A percentile compares a stretch with the other conserved stretches of the same genome.
These are phyloP conservation scores for Tenebrosternarchus preto DNA, from an alignment of 2,113 vertebrate species.

Conservation along the genomic window DNA sequence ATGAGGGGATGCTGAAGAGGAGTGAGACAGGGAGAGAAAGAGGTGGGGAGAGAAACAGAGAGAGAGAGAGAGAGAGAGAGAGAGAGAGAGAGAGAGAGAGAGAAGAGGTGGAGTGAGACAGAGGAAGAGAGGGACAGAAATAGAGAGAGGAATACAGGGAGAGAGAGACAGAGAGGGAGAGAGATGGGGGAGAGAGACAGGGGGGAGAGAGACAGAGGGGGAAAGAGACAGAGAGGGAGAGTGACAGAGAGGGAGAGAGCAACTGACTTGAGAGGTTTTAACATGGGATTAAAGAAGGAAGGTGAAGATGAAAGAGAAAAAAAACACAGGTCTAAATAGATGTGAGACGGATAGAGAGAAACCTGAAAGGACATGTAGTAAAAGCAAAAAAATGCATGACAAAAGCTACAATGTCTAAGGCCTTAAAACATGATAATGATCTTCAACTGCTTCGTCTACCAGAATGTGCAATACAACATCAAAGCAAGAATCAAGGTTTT, in stretches of 20 bases:
- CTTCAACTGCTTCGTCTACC: neutral
- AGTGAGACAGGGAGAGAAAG: neutral
- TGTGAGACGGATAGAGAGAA: neutral
- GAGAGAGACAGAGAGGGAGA: neutral
- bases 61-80: conserved; percentile 15
- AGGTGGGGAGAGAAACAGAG: neutral
- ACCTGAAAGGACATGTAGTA: neutral
- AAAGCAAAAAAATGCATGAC: neutral
- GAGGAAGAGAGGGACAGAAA: neutral
- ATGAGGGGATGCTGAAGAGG: neutral
- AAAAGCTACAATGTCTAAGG: neutral
- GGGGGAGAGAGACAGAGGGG: neutral
- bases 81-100: neutral
- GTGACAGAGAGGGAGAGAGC: neutral
- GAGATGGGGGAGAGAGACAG: neutral
- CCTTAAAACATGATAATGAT: neutral
- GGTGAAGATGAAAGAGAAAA: conserved; percentile 36
- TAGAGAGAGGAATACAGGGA: neutral
- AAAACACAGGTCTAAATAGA: conserved; percentile 23
- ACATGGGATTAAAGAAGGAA: conserved; percentile 20
- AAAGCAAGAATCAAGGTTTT: neutral
- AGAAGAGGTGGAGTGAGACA: no score
- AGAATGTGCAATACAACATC: neutral
- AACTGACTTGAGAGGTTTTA: neutral
- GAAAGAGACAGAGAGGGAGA: conserved; percentile 11